Conservation (phyloP, 2,797 vertebrate genomes). For the Ara ararauna region DNA sequence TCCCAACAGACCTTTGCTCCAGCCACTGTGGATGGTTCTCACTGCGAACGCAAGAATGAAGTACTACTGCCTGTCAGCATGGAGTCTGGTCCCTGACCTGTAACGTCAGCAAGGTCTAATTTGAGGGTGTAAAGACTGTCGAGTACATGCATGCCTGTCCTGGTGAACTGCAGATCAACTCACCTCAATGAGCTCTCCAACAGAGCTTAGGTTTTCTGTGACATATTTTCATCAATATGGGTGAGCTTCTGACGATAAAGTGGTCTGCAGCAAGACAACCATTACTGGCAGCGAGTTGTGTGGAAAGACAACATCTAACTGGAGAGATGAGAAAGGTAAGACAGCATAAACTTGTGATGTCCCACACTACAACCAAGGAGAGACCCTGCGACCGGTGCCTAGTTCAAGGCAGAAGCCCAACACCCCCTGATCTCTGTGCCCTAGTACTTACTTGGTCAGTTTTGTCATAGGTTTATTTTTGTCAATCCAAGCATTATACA, state of each 20-base stretch:
- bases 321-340: background rate
- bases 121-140: fast-evolving
- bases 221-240: fast-evolving
- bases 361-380: background rate
- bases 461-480: background rate
- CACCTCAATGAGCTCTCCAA: background rate
- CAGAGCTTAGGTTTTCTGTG: background rate
- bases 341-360: background rate
- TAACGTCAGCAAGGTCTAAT: background rate
- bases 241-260: background rate
- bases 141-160: fast-evolving
- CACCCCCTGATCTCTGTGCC: background rate
- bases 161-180: background rate
- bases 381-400: background rate
- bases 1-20: background rate
- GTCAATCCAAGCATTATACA: background rate
- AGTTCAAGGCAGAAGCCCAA: background rate
- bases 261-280: background rate
- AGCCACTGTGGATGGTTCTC: background rate
- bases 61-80: background rate
- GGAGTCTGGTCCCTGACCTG: constrained; percentile 2
- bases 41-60: background rate
- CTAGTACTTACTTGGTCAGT: background rate
- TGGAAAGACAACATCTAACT: background rate
- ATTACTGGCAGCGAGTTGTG: background rate